phyloP scores from a whole-genome alignment of 2,797 vertebrate genomes.

The Xenopus petersii region DNA sequence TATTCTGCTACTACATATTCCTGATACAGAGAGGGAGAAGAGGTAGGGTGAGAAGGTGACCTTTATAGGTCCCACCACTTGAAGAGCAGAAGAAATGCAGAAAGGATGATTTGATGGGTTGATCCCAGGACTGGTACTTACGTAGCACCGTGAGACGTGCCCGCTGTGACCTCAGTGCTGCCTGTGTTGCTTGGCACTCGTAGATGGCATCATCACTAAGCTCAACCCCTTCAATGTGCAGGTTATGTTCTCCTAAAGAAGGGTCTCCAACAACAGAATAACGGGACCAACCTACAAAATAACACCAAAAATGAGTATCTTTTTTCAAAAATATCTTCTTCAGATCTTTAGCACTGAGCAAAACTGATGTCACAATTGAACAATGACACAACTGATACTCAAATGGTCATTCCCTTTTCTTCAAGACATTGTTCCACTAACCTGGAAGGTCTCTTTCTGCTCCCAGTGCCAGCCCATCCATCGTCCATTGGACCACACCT shows the following conservation, averaged over 20 bases:
- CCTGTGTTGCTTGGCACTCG: slow-evolving; percentile 89
- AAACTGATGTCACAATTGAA: no score
- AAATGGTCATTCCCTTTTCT: neutral
- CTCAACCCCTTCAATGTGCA: slow-evolving; percentile 81
- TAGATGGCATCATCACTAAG: slow-evolving; percentile 83
- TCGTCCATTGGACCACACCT: slow-evolving; percentile 89
- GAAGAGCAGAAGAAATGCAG: neutral
- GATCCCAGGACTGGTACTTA: slow-evolving; percentile 57
- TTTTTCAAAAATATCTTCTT: no score
- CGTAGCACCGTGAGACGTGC: slow-evolving; percentile 82
- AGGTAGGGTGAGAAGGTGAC: no score
- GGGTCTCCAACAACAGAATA: slow-evolving; percentile 83
- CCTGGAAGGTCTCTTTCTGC: slow-evolving; percentile 85
- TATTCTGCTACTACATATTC: no score
- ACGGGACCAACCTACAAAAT: slow-evolving; percentile 78
- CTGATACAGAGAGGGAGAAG: no score
- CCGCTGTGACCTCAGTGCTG: slow-evolving; percentile 79
- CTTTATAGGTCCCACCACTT: no score
- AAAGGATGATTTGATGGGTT: neutral
- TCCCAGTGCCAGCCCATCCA: slow-evolving; percentile 85
- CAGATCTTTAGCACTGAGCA: no score
- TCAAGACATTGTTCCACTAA: slow-evolving; percentile 51
- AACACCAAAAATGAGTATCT: no score
- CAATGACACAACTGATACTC: no score
- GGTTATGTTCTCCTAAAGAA: slow-evolving; percentile 81